Evolutionary conservation across 2,113 vertebrate genomes (phyloP).

Genomic region (Chitala chitala): DNA sequence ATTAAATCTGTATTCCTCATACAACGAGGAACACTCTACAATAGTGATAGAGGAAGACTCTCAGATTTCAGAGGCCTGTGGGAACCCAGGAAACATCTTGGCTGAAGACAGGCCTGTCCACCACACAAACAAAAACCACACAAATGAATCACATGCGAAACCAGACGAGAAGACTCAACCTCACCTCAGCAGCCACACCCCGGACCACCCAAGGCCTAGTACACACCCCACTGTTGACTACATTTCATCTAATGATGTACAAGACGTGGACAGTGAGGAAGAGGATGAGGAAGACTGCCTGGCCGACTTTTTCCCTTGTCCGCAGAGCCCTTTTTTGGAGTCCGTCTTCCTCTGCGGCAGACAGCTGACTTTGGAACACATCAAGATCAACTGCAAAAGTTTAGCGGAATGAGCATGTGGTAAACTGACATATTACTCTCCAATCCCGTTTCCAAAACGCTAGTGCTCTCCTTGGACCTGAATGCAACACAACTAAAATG

Average conservation of each 20-base stretch:
- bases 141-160: background rate
- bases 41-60: slow-evolving; percentile 54
- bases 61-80: background rate
- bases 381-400: slow-evolving; percentile 59
- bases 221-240: slow-evolving; percentile 52
- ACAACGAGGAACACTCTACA: slow-evolving; percentile 46
- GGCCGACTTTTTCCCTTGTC: slow-evolving; percentile 45
- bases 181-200: slow-evolving; percentile 61
- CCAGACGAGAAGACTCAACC: slow-evolving; percentile 31
- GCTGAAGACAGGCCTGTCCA: background rate
- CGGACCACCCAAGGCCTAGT: slow-evolving; percentile 49
- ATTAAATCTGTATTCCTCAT: slow-evolving; percentile 26
- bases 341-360: slow-evolving; percentile 35
- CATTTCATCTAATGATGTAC: slow-evolving; percentile 46
- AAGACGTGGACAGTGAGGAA: slow-evolving; percentile 15
- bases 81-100: background rate
- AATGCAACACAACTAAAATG: too few species aligned
- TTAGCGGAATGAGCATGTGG: slow-evolving; percentile 36
- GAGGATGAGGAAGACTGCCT: slow-evolving; percentile 25
- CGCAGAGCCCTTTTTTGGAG: slow-evolving; percentile 36
- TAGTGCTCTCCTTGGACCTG: too few species aligned
- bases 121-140: background rate
- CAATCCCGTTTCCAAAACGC: too few species aligned
- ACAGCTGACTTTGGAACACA: slow-evolving; percentile 57
- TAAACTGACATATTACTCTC: background rate